Evolutionary conservation across 1,140 invertebrate species (phyloP).

Genomic region (Melipona quadrifasciata): DNA sequence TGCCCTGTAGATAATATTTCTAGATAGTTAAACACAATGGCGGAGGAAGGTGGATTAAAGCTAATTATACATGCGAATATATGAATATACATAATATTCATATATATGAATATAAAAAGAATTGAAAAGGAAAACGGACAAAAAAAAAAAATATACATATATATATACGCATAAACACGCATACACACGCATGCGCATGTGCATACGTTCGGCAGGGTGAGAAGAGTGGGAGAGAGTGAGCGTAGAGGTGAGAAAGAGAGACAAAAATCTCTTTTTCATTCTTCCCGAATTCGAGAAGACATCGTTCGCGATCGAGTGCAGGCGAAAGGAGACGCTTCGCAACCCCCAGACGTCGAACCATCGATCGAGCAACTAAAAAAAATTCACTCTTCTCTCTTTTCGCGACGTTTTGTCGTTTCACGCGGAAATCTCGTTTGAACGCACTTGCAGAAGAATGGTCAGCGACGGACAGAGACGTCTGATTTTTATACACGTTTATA

Average conservation of each 20-base stretch:
- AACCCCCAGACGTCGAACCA: neutral
- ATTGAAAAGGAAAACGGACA: conserved; percentile 36
- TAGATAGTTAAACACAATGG: conserved; percentile 65
- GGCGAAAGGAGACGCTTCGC: neutral
- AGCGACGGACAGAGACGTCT: neutral
- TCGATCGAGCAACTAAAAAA: neutral
- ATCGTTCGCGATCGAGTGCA: conserved; percentile 42
- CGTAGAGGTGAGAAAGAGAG: conserved; percentile 51
- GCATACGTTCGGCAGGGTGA: conserved; percentile 60
- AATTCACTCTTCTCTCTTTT: neutral
- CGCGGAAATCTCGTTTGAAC: neutral
- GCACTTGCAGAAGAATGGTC: neutral
- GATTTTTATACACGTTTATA: conserved; percentile 6
- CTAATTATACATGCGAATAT: conserved; percentile 64
- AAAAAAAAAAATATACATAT: conserved; percentile 54
- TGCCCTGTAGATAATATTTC: conserved; percentile 74
- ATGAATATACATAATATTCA: conserved; percentile 63
- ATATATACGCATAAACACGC: conserved; percentile 54
- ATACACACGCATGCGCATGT: neutral
- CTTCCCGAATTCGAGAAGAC: conserved; percentile 43
- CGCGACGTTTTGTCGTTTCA: neutral
- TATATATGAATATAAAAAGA: conserved; percentile 56
- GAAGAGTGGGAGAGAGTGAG: conserved; percentile 47
- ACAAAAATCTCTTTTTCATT: conserved; percentile 38
- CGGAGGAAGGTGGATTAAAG: conserved; percentile 13